Evolutionary conservation across 2,113 vertebrate genomes (phyloP).

Genomic region (Sardina pilchardus): DNA sequence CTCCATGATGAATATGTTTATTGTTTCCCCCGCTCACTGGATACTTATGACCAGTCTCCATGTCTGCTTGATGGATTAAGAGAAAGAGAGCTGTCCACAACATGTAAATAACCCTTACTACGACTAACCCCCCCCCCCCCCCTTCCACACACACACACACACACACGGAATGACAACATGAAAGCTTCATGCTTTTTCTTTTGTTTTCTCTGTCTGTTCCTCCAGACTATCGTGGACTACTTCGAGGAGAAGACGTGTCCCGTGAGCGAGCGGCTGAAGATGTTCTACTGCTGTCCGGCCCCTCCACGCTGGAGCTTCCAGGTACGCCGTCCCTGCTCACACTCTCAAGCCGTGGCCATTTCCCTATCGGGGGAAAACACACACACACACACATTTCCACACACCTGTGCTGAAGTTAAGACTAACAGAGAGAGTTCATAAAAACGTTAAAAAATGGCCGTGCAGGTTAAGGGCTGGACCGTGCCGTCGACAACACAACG

Average conservation of each 20-base stretch:
- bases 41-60: not conserved
- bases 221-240: slow-evolving; percentile 81
- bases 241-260: slow-evolving; percentile 81
- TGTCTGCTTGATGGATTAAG: not conserved
- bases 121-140: not conserved
- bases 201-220: not conserved
- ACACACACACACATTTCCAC: too few relatives aligned
- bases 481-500: too few relatives aligned
- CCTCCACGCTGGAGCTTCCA: slow-evolving; percentile 87
- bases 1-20: slow-evolving; percentile 3
- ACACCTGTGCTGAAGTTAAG: too few relatives aligned
- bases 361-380: not conserved
- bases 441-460: too few relatives aligned
- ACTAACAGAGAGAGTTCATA: too few relatives aligned
- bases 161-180: not conserved
- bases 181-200: not conserved
- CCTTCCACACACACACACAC: not conserved
- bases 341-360: too few relatives aligned
- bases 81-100: not conserved
- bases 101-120: not conserved
- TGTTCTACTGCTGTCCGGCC: slow-evolving; percentile 89
- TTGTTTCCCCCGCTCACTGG: not conserved
- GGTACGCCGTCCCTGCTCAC: slow-evolving; percentile 63
- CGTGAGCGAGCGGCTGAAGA: slow-evolving; percentile 83
- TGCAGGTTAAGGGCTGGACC: too few relatives aligned